These are phyloP conservation scores for Brachyptera putata DNA, from an alignment of 2,888 invertebrate genomes.

Conservation along the genomic window DNA sequence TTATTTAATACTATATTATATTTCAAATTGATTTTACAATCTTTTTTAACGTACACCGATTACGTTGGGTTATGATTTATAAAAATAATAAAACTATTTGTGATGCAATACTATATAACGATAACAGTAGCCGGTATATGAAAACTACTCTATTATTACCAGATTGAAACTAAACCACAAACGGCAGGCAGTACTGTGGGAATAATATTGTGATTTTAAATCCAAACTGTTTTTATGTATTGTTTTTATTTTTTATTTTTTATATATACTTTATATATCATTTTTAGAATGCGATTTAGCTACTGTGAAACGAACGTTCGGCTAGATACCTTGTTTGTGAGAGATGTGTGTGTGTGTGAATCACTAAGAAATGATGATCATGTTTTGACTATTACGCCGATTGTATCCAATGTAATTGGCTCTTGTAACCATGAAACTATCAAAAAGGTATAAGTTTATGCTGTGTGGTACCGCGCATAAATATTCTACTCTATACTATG, in stretches of 20 bases:
- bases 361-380: not conserved
- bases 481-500: too few species aligned
- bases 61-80: conserved; percentile 8
- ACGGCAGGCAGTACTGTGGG: conserved; percentile 13
- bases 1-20: conserved; percentile 4
- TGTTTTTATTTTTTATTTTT: not conserved
- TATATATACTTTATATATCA: not conserved
- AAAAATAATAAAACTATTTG: too few species aligned
- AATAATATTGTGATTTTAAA: conserved; percentile 6
- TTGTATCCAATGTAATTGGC: not conserved
- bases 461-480: not conserved
- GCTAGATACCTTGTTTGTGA: not conserved
- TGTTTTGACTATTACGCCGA: conserved; percentile 14
- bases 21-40: conserved; percentile 19
- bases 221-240: conserved; percentile 1
- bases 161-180: conserved; percentile 1
- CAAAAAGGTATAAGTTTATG: not conserved
- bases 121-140: conserved; percentile 5
- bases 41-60: too few species aligned
- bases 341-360: not conserved
- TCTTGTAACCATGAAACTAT: too few species aligned
- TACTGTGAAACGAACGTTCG: not conserved
- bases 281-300: not conserved
- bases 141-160: not conserved
- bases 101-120: too few species aligned